These are phyloP conservation scores for Siphlonurus alternatus DNA, from an alignment of 2,888 invertebrate genomes.

Conservation along the genomic window DNA sequence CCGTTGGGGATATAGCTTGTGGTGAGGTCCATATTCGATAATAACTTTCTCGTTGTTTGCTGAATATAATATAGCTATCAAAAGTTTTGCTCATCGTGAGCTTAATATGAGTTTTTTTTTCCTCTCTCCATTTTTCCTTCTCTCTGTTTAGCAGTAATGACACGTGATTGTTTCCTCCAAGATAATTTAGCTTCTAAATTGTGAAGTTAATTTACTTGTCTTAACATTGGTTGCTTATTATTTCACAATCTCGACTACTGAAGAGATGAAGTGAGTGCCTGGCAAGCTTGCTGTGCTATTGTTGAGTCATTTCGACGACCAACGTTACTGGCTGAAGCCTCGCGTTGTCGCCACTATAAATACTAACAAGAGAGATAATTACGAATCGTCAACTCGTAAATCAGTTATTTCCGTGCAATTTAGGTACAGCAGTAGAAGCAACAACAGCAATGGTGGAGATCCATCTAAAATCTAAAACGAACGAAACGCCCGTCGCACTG, in stretches of 20 bases:
- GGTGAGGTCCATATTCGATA: not conserved
- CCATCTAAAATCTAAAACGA: not conserved
- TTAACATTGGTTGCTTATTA: too few relatives aligned
- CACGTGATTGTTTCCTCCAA: not conserved
- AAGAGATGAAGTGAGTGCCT: too few relatives aligned
- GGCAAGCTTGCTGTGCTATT: too few relatives aligned
- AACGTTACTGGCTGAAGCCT: too few relatives aligned
- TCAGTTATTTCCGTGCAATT: not conserved
- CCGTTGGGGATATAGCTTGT: not conserved
- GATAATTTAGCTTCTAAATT: too few relatives aligned
- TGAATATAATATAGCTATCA: not conserved
- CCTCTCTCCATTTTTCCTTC: too few relatives aligned
- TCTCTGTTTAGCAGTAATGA: too few relatives aligned
- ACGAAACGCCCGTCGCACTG: not conserved
- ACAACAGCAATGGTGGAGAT: not conserved
- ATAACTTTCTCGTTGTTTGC: not conserved
- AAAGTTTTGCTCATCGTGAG: not conserved
- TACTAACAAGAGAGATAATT: not conserved
- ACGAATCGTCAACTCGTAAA: not conserved
- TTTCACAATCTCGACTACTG: too few relatives aligned
- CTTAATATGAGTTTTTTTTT: too few relatives aligned
- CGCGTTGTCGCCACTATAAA: not conserved
- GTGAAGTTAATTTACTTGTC: too few relatives aligned
- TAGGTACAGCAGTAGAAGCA: not conserved
- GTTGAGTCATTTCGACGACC: not conserved